Evolutionary conservation across 2,888 invertebrate species (phyloP).

Genomic region (Mesorhabditis belari): DNA sequence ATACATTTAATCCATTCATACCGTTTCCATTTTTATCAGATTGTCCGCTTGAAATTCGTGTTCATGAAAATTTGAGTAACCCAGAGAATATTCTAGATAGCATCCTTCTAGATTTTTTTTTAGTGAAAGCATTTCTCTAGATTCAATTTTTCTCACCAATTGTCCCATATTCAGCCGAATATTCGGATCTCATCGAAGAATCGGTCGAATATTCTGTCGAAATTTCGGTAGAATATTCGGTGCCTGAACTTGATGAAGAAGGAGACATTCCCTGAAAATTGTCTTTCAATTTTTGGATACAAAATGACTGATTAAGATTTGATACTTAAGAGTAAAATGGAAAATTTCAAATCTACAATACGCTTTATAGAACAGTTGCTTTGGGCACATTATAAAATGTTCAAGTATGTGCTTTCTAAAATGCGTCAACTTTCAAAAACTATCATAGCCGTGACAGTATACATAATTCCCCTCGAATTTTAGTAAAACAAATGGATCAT

Average conservation of each 20-base stretch:
- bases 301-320: background rate
- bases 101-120: background rate
- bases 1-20: no score
- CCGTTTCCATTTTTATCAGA: background rate
- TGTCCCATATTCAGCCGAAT: background rate
- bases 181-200: background rate
- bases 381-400: no score
- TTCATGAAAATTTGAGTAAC: background rate
- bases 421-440: no score
- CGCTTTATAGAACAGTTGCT: no score
- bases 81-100: background rate
- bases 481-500: slow-evolving; percentile 1
- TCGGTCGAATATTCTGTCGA: background rate
- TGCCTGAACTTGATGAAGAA: background rate
- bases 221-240: no score
- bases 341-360: background rate
- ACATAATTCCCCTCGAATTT: no score
- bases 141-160: no score
- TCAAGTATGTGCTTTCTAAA: no score
- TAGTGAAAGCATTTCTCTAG: no score
- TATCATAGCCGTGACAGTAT: no score
- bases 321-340: background rate
- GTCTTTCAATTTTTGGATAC: no score
- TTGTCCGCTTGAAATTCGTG: background rate
- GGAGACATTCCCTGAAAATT: background rate